Percentiles rank a stretch among this genome's conserved stretches.
phyloP scores from a whole-genome alignment of 1,140 invertebrate species.

The Meloidogyne hapla region DNA sequence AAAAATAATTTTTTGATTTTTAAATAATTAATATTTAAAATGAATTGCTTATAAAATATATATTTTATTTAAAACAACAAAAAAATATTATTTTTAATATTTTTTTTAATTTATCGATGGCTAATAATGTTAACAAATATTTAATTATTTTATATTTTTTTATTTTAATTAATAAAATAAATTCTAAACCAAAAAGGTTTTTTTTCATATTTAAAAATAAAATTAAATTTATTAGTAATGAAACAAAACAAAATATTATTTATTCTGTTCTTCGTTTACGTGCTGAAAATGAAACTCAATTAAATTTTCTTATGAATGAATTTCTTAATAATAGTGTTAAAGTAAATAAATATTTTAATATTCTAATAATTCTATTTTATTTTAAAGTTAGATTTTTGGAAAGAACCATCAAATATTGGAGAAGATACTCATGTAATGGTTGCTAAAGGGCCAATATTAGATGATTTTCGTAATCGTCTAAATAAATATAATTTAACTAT shows the following conservation, averaged over 20 bases:
- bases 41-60: too few relatives aligned
- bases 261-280: slow-evolving; percentile 43
- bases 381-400: slow-evolving; percentile 52
- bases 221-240: background rate
- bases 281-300: slow-evolving; percentile 38
- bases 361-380: slow-evolving; percentile 1
- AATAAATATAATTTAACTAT: slow-evolving; percentile 45
- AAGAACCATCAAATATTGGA: slow-evolving; percentile 48
- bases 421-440: slow-evolving; percentile 52
- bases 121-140: too few relatives aligned
- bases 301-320: slow-evolving; percentile 35
- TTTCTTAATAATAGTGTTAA: slow-evolving; percentile 37
- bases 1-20: too few relatives aligned
- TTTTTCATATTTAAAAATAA: background rate
- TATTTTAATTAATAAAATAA: background rate
- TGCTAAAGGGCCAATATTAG: slow-evolving; percentile 23
- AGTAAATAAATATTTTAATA: background rate
- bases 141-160: too few relatives aligned
- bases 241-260: background rate
- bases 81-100: too few relatives aligned
- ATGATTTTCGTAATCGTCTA: slow-evolving; percentile 34
- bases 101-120: too few relatives aligned
- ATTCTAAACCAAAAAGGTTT: background rate
- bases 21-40: too few relatives aligned
- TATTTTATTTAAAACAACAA: too few relatives aligned